A percentile compares a stretch with the other conserved stretches of the same genome.
Evolutionary conservation across 37 sponge, comb jelly and placozoan species (phyloP).

Genomic region (Halisarca cf. caerulea): DNA sequence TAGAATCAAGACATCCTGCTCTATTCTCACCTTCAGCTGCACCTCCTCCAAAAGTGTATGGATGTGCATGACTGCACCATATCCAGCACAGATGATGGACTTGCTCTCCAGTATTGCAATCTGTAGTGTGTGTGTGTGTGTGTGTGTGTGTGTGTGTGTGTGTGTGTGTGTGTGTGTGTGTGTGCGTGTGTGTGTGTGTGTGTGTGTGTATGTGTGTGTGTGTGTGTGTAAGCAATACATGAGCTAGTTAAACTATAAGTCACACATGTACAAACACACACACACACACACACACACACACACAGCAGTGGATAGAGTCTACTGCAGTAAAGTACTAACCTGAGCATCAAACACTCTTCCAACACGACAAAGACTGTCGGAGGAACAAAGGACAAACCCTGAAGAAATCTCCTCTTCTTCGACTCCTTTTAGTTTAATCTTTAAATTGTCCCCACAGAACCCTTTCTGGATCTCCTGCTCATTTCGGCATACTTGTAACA

Average conservation of each 20-base stretch:
- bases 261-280: too few species aligned
- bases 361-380: constrained; percentile 62
- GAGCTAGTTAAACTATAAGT: too few species aligned
- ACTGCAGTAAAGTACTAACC: not conserved
- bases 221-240: too few species aligned
- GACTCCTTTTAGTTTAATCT: constrained; percentile 89
- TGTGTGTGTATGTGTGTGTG: too few species aligned
- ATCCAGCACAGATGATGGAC: constrained; percentile 96
- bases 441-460: constrained; percentile 91
- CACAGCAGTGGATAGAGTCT: not conserved
- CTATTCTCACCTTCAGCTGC: constrained; percentile 74
- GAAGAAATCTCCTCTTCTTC: constrained; percentile 94
- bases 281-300: too few species aligned
- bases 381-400: constrained; percentile 85
- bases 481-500: constrained; percentile 66
- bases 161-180: too few species aligned
- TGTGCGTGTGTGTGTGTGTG: too few species aligned
- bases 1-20: too few species aligned
- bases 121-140: constrained; percentile 35
- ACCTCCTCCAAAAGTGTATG: constrained; percentile 94
- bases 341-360: constrained; percentile 66
- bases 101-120: constrained; percentile 88
- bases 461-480: constrained; percentile 85
- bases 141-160: not conserved
- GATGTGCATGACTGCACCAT: constrained; percentile 90